Evolutionary conservation across 2,113 vertebrate species (phyloP), one percentile per base, ranked within the genome.

Genomic region (Bujurquina vittata): DNA sequence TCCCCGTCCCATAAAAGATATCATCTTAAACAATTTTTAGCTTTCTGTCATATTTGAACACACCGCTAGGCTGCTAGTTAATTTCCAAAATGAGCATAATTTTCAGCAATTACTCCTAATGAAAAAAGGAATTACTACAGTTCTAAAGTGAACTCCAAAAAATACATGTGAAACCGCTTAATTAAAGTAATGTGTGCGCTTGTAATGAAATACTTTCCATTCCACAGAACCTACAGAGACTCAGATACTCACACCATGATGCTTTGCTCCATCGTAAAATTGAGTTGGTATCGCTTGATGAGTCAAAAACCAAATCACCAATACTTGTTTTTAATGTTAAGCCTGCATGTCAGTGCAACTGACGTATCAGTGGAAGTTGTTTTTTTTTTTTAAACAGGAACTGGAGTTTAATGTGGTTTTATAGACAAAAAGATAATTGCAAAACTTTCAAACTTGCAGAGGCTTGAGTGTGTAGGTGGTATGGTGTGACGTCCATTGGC

Each of bases 401-500:
- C 75, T 72, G 77, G 46, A 82, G 75, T 91, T 92, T 84, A 82
- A 84, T 90, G 89, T 89, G 87, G 89, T 91, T 92, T 88, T 88
- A 86, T 82, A 83, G 85, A 91, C 84, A 89, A 92, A 93, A 87
- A 80, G 81, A 88, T 91, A 83, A 91, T 92, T 92, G 79, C 87
- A 91, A 91, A 91, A 92, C 80, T 83, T 91, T 92, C 84, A 85
- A 88, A 90, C 86, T 89, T 83, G 76, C 83, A 90, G 91, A 90
- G 89, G 92, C 88, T 93, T 88, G 82, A 90, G 81, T 54, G 4
- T 84, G 84, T 93, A 89, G 84, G 86, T 92, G 84, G 88, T 92
- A 75, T 83, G 80, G 84, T 87, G 92, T 94, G 91, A 93, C 89
- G 85, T 87, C 59, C 69, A 4, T 92, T 95, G 94, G 93, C 92